Evolutionary conservation across 2,888 invertebrate genomes (phyloP).

Genomic region (Uloborus plumipes): DNA sequence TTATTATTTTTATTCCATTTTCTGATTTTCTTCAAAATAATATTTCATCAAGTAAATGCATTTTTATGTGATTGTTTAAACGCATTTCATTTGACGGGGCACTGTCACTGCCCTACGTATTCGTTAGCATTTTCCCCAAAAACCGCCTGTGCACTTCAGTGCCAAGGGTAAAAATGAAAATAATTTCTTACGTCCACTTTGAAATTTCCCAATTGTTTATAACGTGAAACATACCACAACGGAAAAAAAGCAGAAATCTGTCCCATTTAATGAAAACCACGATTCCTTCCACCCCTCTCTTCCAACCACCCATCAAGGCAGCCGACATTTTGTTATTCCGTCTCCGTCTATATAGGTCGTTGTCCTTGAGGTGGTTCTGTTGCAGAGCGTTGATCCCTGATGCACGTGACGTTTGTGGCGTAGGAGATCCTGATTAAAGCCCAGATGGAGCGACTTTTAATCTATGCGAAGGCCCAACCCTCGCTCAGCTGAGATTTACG

Average conservation of each 20-base stretch:
- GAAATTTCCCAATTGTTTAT: no score
- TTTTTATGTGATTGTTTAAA: no score
- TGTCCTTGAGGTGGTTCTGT: conserved; percentile 48
- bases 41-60: no score
- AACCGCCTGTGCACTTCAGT: no score
- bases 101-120: no score
- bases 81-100: no score
- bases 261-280: conserved; percentile 26
- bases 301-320: neutral
- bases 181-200: no score
- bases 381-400: conserved; percentile 46
- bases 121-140: no score
- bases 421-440: conserved; percentile 19
- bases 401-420: conserved; percentile 24
- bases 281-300: conserved; percentile 20
- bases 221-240: neutral
- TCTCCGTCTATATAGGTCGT: conserved; percentile 38
- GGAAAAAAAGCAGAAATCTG: conserved; percentile 15
- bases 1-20: no score
- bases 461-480: neutral
- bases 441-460: neutral
- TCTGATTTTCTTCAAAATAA: no score
- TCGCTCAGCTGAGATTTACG: neutral
- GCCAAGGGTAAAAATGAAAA: no score
- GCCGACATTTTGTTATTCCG: conserved; percentile 32